Evolutionary conservation across 2,888 invertebrate species (phyloP), one percentile per base, ranked within the genome.

Genomic region (Tenthredo livida): DNA sequence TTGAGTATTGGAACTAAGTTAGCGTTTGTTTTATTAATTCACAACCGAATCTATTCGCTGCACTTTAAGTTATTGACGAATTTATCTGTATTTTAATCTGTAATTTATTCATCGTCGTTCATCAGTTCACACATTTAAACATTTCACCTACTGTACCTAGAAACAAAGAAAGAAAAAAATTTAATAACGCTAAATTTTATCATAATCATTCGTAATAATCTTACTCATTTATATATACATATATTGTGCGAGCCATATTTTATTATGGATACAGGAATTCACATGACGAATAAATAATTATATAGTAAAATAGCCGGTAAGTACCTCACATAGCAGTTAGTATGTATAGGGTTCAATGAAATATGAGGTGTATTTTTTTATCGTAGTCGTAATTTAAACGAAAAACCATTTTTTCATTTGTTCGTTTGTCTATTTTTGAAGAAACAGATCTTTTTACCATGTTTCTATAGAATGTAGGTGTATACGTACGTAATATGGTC

Each of bases 371-470:
- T 54, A 54, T 54, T 54, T n/a, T 54, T 54, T 54, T n/a, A 54
- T 54, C 54, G 6, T 54, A 54, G 54, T 5, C 54, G 54, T 1
- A 54, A 54, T 54, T 54, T 6, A n/a, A 54, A 54, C 54, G 54
- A 61, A 61, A 21, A 43, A 73, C 29, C 7, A 15, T 67, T 15
- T 65, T 21, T 29, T 65, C 21, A 2, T 67, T 0, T 67, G 2
- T 21, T 43, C 10, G 21, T 73, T 73, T 73, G 33, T 12, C 33
- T 40, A 73, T 21, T 43, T 73, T 73, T 73, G 12, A 15, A 25
- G 40, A 43, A 73, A 43, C 40, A 73, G 73, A 73, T 72, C 43
- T 73, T 43, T 67, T 67, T 17, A 67, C 12, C 17, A 29, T 33
- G 33, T 67, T 67, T 67, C 15, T 33, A 29, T 17, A 67, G 6